phyloP scores from a whole-genome alignment of 2,888 invertebrate genomes.

The Tenthredo mesomela region DNA sequence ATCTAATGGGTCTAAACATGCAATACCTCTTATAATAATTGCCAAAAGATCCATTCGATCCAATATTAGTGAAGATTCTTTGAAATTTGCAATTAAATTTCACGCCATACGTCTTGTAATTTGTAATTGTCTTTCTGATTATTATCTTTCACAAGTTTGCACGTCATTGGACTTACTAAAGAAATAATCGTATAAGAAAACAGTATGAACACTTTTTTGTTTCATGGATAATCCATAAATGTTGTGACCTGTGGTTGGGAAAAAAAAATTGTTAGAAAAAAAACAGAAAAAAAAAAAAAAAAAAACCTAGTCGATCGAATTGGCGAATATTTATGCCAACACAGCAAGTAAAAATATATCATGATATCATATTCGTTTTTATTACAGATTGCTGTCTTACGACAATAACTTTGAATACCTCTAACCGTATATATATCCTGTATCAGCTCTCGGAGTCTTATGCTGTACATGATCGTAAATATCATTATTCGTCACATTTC shows the following conservation, averaged over 20 bases:
- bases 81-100: not conserved
- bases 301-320: not conserved
- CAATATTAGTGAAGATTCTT: not conserved
- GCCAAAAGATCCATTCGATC: not conserved
- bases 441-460: not conserved
- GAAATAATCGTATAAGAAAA: not conserved
- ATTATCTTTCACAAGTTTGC: not conserved
- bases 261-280: not conserved
- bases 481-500: constrained; percentile 22
- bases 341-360: not conserved
- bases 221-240: not conserved
- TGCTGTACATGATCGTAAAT: not conserved
- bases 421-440: not conserved
- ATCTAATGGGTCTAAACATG: not conserved
- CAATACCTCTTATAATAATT: not conserved
- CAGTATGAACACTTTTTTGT: not conserved
- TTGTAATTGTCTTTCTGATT: not conserved
- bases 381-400: not conserved
- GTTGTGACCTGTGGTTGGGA: not conserved
- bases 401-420: not conserved
- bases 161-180: not conserved
- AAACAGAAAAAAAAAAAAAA: not conserved
- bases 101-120: not conserved
- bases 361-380: not conserved
- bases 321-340: not conserved